Evolutionary conservation across 2,888 invertebrate species (phyloP).

Genomic region (Trachelus stipa): DNA sequence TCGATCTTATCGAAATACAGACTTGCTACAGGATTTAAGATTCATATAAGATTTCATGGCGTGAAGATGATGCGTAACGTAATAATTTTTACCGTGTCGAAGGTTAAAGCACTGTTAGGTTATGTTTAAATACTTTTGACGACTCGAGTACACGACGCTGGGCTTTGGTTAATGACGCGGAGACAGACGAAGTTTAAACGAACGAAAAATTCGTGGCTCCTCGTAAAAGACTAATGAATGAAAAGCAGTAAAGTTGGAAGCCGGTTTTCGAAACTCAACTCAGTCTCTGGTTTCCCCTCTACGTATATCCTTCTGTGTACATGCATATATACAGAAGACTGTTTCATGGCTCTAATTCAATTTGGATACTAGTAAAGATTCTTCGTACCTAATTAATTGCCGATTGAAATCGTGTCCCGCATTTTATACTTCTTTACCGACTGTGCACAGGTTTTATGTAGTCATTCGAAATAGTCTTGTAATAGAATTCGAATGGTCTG

Average conservation of each 20-base stretch:
- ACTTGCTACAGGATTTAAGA: not conserved
- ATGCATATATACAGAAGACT: not conserved
- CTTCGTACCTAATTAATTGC: not conserved
- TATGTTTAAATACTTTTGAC: not conserved
- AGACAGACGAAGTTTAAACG: not conserved
- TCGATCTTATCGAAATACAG: not conserved
- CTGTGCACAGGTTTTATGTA: not conserved
- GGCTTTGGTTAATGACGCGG: not conserved
- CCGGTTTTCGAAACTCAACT: not conserved
- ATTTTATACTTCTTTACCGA: not conserved
- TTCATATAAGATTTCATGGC: not conserved
- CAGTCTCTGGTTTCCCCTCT: not conserved
- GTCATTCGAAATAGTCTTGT: not conserved
- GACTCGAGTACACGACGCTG: not conserved
- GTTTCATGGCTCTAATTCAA: not conserved
- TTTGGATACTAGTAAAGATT: not conserved
- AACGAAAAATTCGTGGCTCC: slow-evolving; percentile 4
- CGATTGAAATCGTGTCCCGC: not conserved
- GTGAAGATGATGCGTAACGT: not conserved
- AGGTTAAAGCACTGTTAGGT: not conserved
- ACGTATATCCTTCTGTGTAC: not conserved
- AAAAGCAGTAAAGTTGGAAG: slow-evolving; percentile 6
- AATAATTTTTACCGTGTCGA: not conserved
- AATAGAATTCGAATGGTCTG: not conserved
- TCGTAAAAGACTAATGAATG: slow-evolving; percentile 16